Percentiles rank a stretch among this genome's conserved stretches.
Conservation (phyloP, 1,140 invertebrate species). For the Helicoverpa armigera region DNA sequence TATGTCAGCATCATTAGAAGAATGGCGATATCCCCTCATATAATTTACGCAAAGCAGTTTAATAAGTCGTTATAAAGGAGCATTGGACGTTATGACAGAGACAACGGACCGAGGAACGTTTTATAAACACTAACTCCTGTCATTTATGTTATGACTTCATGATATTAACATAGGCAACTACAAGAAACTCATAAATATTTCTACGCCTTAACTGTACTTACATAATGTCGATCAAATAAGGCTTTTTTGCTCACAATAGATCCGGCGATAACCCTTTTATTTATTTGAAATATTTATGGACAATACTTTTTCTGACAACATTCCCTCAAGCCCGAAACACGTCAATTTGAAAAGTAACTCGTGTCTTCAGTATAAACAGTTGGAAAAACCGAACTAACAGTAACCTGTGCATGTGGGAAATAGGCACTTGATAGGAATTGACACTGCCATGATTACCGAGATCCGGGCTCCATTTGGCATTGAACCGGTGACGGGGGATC, state of each 20-base stretch:
- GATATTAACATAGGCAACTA: not conserved
- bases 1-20: conserved; percentile 19
- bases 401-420: conserved; percentile 10
- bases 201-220: too few relatives aligned
- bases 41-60: conserved; percentile 16
- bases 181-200: not conserved
- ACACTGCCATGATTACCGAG: conserved; percentile 51
- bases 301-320: too few relatives aligned
- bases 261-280: too few relatives aligned
- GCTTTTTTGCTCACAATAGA: too few relatives aligned
- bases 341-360: too few relatives aligned
- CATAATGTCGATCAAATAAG: too few relatives aligned
- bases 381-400: not conserved
- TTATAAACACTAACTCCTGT: conserved; percentile 24
- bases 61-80: conserved; percentile 36
- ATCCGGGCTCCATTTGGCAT: conserved; percentile 47
- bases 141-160: conserved; percentile 7
- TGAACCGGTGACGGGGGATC: conserved; percentile 49
- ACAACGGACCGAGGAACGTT: conserved; percentile 9
- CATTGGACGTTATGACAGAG: conserved; percentile 31
- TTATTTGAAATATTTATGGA: too few relatives aligned
- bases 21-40: conserved; percentile 18
- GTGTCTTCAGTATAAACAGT: not conserved
- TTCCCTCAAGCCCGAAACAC: too few relatives aligned
- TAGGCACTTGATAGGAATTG: conserved; percentile 49